phyloP scores from a whole-genome alignment of 2,797 vertebrate species.

The Gobionotothen gibberifrons region DNA sequence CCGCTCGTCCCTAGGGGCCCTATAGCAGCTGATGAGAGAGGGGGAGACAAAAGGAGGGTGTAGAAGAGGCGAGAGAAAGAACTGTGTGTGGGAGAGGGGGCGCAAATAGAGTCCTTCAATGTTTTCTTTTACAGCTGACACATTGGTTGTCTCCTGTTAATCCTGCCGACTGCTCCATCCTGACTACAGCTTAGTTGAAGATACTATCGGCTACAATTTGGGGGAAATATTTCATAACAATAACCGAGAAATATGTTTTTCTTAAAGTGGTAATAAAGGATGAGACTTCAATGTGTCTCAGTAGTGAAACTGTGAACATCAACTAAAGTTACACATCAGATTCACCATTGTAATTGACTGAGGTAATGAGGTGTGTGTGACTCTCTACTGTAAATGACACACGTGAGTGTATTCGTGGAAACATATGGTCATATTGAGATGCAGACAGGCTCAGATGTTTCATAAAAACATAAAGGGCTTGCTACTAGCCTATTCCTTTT shows the following conservation, averaged over 20 bases:
- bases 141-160: constrained; percentile 46
- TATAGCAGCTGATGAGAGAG: constrained; percentile 75
- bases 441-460: constrained; percentile 68
- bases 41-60: constrained; percentile 66
- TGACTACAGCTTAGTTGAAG: constrained; percentile 38
- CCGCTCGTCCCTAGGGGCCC: constrained; percentile 69
- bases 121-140: constrained; percentile 54
- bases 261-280: neutral
- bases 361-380: constrained; percentile 25
- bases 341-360: constrained; percentile 14
- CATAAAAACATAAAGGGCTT: constrained; percentile 72
- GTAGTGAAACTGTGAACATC: constrained; percentile 22
- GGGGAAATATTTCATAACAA: neutral
- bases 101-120: constrained; percentile 36
- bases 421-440: constrained; percentile 61
- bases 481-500: constrained; percentile 74
- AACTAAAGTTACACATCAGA: constrained; percentile 15
- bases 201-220: neutral
- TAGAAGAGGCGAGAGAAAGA: constrained; percentile 61
- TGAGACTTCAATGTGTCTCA: constrained; percentile 3
- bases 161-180: constrained; percentile 43
- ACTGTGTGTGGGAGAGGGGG: constrained; percentile 40
- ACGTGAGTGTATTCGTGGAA: constrained; percentile 43
- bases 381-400: constrained; percentile 24
- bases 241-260: constrained; percentile 3